phyloP scores from a whole-genome alignment of 1,140 invertebrate genomes.

The Mercenaria mercenaria region DNA sequence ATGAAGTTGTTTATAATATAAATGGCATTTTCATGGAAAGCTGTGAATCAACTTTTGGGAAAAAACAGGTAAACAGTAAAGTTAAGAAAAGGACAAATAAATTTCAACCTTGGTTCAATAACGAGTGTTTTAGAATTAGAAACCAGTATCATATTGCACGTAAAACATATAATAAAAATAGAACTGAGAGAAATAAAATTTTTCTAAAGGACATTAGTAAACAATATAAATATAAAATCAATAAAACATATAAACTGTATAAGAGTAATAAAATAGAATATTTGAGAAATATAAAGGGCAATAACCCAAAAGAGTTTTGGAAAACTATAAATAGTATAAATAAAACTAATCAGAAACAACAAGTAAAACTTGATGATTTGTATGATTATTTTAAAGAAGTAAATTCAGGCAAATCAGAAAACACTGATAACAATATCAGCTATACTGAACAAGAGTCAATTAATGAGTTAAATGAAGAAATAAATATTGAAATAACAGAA shows the following conservation, averaged over 20 bases:
- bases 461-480: no score
- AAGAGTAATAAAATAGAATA: background rate
- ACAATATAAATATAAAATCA: background rate
- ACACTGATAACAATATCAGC: no score
- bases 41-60: background rate
- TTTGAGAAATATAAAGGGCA: no score
- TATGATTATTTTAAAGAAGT: background rate
- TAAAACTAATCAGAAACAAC: no score
- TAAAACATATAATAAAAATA: background rate
- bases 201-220: background rate
- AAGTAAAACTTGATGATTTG: background rate
- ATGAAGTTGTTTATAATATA: background rate
- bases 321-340: no score
- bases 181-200: background rate
- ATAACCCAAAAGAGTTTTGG: no score
- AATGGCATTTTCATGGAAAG: background rate
- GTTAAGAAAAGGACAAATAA: background rate
- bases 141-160: background rate
- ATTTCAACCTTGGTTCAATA: background rate
- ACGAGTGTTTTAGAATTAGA: background rate
- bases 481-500: constrained; percentile 13
- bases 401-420: background rate
- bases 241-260: background rate
- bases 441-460: no score
- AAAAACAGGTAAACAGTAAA: background rate